phyloP scores from a whole-genome alignment of 2,113 vertebrate species.

The Microcebus griseorufus region DNA sequence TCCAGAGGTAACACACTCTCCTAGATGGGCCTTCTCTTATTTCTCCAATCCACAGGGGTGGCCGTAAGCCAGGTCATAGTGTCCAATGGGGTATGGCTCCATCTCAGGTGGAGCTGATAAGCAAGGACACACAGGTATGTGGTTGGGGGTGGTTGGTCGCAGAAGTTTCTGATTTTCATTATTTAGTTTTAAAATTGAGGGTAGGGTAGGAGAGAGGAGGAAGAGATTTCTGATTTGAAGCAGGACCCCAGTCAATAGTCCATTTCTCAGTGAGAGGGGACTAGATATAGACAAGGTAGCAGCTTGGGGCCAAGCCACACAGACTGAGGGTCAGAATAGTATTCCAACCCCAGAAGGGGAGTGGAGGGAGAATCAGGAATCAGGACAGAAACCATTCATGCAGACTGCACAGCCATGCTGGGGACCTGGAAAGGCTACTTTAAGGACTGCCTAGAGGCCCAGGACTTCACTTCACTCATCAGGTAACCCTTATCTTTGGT shows the following conservation, averaged over 20 bases:
- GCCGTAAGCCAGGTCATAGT: background rate
- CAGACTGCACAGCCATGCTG: background rate
- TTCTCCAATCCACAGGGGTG: background rate
- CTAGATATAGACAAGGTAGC: background rate
- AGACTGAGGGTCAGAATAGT: background rate
- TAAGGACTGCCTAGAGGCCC: background rate
- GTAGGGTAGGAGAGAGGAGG: background rate
- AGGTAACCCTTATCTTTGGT: background rate
- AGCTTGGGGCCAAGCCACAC: background rate
- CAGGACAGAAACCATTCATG: background rate
- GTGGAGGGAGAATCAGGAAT: background rate
- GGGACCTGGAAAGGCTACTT: background rate
- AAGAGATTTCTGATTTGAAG: background rate
- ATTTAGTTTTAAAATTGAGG: constrained; percentile 1
- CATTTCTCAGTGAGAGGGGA: background rate
- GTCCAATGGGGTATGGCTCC: background rate
- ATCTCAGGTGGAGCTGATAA: background rate
- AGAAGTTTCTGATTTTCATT: background rate
- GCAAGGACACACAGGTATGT: background rate
- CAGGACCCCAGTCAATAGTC: background rate
- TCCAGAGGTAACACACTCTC: background rate
- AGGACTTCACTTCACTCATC: background rate
- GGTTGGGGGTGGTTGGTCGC: background rate
- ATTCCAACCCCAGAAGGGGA: background rate
- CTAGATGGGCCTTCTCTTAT: background rate